Conservation (phyloP, 2,797 vertebrate genomes). For the Gambusia yucatana region DNA sequence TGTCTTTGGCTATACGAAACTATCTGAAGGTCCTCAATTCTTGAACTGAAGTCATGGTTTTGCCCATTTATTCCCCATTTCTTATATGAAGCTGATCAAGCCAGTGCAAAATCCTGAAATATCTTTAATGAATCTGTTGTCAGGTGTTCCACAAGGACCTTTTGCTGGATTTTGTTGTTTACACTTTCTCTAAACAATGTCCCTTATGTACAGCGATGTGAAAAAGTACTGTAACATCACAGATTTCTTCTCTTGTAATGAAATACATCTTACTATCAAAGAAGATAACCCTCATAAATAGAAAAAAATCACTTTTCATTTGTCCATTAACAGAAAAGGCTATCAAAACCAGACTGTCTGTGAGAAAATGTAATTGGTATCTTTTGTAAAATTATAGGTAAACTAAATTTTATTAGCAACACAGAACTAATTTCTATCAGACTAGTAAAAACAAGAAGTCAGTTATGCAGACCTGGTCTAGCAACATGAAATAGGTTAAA, state of each 20-base stretch:
- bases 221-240: neutral
- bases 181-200: neutral
- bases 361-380: neutral
- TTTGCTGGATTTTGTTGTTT: neutral
- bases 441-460: neutral
- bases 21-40: neutral
- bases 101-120: neutral
- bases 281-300: neutral
- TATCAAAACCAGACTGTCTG: neutral
- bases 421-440: neutral
- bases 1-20: slow-evolving; percentile 21
- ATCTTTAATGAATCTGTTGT: neutral
- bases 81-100: neutral
- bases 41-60: slow-evolving; percentile 1
- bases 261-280: neutral
- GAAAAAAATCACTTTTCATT: neutral
- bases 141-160: neutral
- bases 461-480: too few relatives aligned
- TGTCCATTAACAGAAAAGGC: neutral
- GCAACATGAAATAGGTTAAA: neutral
- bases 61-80: neutral
- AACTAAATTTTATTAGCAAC: neutral
- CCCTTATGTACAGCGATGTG: neutral
- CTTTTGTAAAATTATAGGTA: neutral
- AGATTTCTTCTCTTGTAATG: neutral